These are phyloP conservation scores for Morinoia aosen DNA, from an alignment of 2,888 invertebrate species.

Conservation along the genomic window DNA sequence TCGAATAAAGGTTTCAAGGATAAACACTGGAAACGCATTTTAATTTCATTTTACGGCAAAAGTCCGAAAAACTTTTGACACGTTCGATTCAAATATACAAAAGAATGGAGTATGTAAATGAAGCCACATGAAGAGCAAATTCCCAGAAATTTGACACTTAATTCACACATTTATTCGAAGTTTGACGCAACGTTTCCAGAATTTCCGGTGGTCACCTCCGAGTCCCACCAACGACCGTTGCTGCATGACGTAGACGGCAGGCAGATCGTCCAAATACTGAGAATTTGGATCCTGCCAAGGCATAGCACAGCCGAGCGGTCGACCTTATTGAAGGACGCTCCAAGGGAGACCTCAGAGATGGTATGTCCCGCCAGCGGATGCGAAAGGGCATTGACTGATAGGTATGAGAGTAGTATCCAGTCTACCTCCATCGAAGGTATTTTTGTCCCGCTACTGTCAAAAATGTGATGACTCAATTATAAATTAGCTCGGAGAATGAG, in stretches of 20 bases:
- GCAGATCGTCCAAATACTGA: not conserved
- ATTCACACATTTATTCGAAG: not conserved
- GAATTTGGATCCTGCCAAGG: not conserved
- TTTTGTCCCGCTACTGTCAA: not conserved
- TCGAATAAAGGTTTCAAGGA: not conserved
- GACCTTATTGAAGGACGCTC: not conserved
- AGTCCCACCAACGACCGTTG: not conserved
- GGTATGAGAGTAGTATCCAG: not conserved
- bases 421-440: not conserved
- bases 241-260: not conserved
- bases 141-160: not conserved
- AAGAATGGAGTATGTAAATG: not conserved
- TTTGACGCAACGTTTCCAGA: not conserved
- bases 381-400: slow-evolving; percentile 15
- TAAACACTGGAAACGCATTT: not conserved
- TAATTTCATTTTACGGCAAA: not conserved
- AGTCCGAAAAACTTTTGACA: not conserved
- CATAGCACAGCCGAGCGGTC: not conserved
- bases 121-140: not conserved
- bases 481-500: not conserved
- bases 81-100: not conserved
- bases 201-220: not conserved
- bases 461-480: not conserved
- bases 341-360: not conserved
- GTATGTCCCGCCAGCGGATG: not conserved